phyloP scores from a whole-genome alignment of 1,140 invertebrate species.

The Globodera rostochiensis region DNA sequence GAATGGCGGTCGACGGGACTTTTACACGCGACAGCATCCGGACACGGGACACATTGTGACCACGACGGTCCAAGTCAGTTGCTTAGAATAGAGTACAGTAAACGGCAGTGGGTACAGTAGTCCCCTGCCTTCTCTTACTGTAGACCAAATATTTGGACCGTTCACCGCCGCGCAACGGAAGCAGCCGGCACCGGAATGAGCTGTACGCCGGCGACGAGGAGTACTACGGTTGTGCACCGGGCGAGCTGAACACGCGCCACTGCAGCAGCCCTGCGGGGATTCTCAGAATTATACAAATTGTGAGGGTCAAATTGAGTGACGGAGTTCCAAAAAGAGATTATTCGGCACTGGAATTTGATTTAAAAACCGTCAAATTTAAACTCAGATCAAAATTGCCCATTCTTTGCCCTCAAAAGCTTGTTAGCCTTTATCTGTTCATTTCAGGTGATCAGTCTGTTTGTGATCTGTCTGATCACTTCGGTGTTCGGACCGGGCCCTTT shows the following conservation, averaged over 20 bases:
- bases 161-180: background rate
- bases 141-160: conserved; percentile 4
- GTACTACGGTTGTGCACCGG: conserved; percentile 35
- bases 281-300: conserved; percentile 60
- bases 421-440: conserved; percentile 15
- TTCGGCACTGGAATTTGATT: no score
- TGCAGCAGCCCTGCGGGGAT: conserved; percentile 57
- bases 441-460: conserved; percentile 60
- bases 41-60: conserved; percentile 39
- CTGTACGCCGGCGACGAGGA: background rate
- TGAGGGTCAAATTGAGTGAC: conserved; percentile 26
- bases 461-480: conserved; percentile 59
- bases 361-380: no score
- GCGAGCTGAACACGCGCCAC: conserved; percentile 48
- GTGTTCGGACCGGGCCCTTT: conserved; percentile 64
- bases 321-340: no score
- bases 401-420: no score
- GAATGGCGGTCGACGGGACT: background rate
- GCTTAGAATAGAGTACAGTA: background rate
- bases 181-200: background rate
- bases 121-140: background rate
- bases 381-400: no score
- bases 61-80: conserved; percentile 26
- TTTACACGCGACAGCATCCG: conserved; percentile 33
- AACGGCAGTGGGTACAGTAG: background rate